Percentiles rank a stretch among this genome's conserved stretches.
phyloP scores from a whole-genome alignment of 1,140 invertebrate species.

The Agraylea sexmaculata region DNA sequence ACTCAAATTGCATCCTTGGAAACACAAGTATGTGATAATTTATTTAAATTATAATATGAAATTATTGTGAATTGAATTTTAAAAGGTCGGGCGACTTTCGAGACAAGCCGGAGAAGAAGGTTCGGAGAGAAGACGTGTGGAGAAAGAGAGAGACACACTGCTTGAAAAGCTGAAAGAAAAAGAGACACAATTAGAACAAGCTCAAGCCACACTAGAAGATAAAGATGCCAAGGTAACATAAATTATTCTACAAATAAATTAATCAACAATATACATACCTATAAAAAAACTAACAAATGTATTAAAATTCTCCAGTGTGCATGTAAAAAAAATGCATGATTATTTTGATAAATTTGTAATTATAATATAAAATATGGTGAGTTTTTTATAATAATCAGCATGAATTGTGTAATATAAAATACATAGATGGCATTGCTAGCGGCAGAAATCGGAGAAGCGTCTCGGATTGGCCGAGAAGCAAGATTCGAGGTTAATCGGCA shows the following conservation, averaged over 20 bases:
- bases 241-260: too few species aligned
- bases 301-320: background rate
- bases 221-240: slow-evolving; percentile 59
- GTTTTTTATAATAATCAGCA: background rate
- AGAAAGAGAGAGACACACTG: slow-evolving; percentile 54
- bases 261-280: too few species aligned
- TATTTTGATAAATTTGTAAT: background rate
- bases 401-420: background rate
- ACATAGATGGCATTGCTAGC: slow-evolving; percentile 20
- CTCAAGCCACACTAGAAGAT: slow-evolving; percentile 53
- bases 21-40: slow-evolving; percentile 52
- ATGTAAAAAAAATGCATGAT: background rate
- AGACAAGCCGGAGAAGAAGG: slow-evolving; percentile 71
- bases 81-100: slow-evolving; percentile 57
- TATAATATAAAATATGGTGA: background rate
- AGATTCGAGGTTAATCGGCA: slow-evolving; percentile 14
- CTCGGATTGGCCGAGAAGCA: slow-evolving; percentile 14
- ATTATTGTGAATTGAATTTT: background rate
- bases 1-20: slow-evolving; percentile 75
- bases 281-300: too few species aligned
- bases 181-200: slow-evolving; percentile 56
- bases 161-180: slow-evolving; percentile 51
- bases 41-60: background rate
- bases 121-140: slow-evolving; percentile 58
- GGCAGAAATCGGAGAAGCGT: slow-evolving; percentile 18